A percentile compares a stretch with the other conserved stretches of the same genome.
Conservation (phyloP, 2,888 invertebrate genomes). For the Mellilla xanthometata region DNA sequence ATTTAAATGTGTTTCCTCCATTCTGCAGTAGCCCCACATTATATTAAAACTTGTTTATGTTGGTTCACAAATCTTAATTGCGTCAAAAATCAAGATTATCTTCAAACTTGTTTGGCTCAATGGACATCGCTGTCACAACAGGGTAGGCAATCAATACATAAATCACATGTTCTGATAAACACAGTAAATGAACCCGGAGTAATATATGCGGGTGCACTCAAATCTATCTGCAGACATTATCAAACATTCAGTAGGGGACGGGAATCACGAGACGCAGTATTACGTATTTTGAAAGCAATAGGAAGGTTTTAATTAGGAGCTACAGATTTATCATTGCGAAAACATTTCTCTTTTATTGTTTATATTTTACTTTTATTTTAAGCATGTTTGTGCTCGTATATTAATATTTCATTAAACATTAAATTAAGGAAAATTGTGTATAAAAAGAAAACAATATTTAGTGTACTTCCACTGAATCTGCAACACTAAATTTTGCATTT, state of each 20-base stretch:
- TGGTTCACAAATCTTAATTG: conserved; percentile 5
- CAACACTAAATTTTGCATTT: too few relatives aligned
- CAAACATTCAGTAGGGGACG: conserved; percentile 60
- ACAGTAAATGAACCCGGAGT: conserved; percentile 57
- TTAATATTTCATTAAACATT: too few relatives aligned
- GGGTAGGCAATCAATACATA: conserved; percentile 54
- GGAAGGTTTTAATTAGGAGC: conserved; percentile 15
- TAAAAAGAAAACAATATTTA: too few relatives aligned
- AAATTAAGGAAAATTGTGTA: too few relatives aligned
- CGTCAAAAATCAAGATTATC: conserved; percentile 10
- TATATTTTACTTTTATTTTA: too few relatives aligned
- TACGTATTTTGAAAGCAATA: conserved; percentile 40
- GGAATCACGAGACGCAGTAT: conserved; percentile 36
- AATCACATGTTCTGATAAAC: conserved; percentile 49
- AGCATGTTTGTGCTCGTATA: too few relatives aligned
- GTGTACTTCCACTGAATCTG: too few relatives aligned
- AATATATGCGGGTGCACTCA: conserved; percentile 70
- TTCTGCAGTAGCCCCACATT: too few relatives aligned
- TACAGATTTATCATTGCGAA: too few relatives aligned
- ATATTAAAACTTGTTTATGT: too few relatives aligned
- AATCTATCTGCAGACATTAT: conserved; percentile 68
- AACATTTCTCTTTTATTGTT: too few relatives aligned
- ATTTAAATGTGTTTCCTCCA: too few relatives aligned
- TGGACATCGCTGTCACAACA: conserved; percentile 34
- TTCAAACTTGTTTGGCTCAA: conserved; percentile 20